These are phyloP conservation scores for Torymus auratus DNA, from an alignment of 2,888 invertebrate species.

Conservation along the genomic window DNA sequence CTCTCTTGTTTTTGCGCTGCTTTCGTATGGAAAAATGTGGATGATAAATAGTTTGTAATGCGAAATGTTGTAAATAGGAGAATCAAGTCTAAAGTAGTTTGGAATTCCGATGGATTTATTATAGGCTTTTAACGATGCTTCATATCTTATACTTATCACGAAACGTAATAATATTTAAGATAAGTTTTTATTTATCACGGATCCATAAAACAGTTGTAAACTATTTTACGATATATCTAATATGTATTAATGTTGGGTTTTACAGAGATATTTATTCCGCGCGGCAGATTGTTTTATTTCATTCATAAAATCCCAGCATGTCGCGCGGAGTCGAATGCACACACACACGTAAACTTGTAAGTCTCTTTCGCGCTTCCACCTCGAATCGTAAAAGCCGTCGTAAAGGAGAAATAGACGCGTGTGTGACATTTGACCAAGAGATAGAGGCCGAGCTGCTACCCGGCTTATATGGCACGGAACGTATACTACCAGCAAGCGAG, in stretches of 20 bases:
- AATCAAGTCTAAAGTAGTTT: too few relatives aligned
- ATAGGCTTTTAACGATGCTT: too few relatives aligned
- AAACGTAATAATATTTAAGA: neutral
- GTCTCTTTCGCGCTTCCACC: slow-evolving; percentile 57
- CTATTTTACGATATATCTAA: slow-evolving; percentile 31
- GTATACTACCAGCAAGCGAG: neutral
- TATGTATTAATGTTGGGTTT: slow-evolving; percentile 35
- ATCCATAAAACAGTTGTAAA: neutral
- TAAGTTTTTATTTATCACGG: slow-evolving; percentile 1
- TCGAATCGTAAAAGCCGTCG: slow-evolving; percentile 65
- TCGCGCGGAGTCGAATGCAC: slow-evolving; percentile 27
- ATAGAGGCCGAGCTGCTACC: slow-evolving; percentile 57
- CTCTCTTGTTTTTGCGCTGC: neutral
- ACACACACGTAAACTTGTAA: slow-evolving; percentile 48
- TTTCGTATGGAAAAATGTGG: too few relatives aligned
- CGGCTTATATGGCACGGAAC: slow-evolving; percentile 57
- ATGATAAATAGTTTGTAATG: too few relatives aligned
- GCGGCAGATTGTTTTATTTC: slow-evolving; percentile 51
- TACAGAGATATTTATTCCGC: slow-evolving; percentile 48
- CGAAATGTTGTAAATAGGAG: too few relatives aligned
- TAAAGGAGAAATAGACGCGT: slow-evolving; percentile 65
- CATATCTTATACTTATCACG: too few relatives aligned
- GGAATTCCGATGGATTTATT: too few relatives aligned
- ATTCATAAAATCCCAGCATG: slow-evolving; percentile 47
- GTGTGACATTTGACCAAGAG: slow-evolving; percentile 65